Percentiles rank a stretch among this genome's conserved stretches.
Conservation (phyloP, 2,113 vertebrate genomes). For the Apteryx owenii region DNA sequence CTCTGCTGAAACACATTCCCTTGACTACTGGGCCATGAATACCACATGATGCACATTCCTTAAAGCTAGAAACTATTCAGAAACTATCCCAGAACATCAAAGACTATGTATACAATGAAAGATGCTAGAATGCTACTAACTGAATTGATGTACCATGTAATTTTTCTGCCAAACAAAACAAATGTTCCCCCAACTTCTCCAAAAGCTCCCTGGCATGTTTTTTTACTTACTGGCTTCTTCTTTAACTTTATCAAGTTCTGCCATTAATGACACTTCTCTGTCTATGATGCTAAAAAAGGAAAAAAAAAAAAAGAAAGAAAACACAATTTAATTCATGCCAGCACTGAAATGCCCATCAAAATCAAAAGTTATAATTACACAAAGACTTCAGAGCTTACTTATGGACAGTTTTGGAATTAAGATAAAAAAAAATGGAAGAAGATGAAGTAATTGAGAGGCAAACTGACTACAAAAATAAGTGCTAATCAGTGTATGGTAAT, state of each 20-base stretch:
- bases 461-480: not conserved
- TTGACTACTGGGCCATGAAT: not conserved
- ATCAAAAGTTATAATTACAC: not conserved
- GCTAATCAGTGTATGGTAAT: not conserved
- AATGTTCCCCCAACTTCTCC: not conserved
- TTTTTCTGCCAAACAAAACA: slow-evolving; percentile 3
- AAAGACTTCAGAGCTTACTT: not conserved
- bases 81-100: not conserved
- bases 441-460: not conserved
- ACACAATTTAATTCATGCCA: slow-evolving; percentile 27
- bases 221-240: slow-evolving; percentile 86
- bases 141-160: not conserved
- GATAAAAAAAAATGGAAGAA: not conserved
- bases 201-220: not conserved
- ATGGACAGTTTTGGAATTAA: not conserved
- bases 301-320: slow-evolving; percentile 2
- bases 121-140: not conserved
- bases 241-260: slow-evolving; percentile 86
- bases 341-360: not conserved
- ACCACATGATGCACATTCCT: not conserved
- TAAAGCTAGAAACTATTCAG: not conserved
- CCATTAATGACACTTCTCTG: slow-evolving; percentile 84
- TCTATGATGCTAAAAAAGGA: slow-evolving; percentile 80
- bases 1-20: not conserved
- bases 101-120: not conserved